Conservation (phyloP, 2,797 vertebrate genomes). For the Peromyscus eremicus region DNA sequence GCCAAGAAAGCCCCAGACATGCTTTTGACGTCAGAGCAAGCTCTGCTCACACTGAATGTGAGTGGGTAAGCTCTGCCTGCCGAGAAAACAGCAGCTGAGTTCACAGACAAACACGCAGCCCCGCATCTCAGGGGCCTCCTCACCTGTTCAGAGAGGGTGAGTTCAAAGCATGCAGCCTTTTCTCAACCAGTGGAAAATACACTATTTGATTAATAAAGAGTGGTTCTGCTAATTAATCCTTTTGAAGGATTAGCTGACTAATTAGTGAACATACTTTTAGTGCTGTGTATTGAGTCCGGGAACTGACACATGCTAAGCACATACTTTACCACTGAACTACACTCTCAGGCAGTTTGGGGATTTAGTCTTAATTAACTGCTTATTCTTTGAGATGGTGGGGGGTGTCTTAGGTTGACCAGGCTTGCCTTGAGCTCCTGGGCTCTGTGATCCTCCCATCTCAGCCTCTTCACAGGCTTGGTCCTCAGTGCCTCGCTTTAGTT, state of each 20-base stretch:
- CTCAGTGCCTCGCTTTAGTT: neutral
- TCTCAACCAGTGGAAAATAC: neutral
- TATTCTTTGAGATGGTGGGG: neutral
- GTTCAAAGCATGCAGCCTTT: neutral
- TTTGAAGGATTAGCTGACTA: neutral
- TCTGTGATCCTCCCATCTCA: neutral
- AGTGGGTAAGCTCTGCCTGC: slow-evolving; percentile 81
- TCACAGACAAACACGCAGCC: slow-evolving; percentile 78
- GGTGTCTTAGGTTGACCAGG: neutral
- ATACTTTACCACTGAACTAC: neutral
- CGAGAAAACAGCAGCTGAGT: slow-evolving; percentile 87
- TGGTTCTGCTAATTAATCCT: neutral
- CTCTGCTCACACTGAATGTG: slow-evolving; percentile 84
- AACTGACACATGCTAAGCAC: too few species aligned
- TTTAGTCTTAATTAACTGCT: neutral
- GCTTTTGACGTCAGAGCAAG: slow-evolving; percentile 80
- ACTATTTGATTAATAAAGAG: slow-evolving; percentile 37
- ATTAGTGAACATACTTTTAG: neutral
- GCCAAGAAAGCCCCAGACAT: slow-evolving; percentile 71
- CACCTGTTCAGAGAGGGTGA: neutral
- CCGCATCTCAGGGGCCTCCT: slow-evolving; percentile 43
- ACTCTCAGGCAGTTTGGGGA: too few species aligned
- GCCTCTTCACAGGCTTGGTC: neutral
- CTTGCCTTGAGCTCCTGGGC: neutral
- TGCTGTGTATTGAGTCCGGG: neutral